Evolutionary conservation across 30 jellyfish, hydroid and myxozoan species (phyloP).

Genomic region (Clytia hemisphaerica): DNA sequence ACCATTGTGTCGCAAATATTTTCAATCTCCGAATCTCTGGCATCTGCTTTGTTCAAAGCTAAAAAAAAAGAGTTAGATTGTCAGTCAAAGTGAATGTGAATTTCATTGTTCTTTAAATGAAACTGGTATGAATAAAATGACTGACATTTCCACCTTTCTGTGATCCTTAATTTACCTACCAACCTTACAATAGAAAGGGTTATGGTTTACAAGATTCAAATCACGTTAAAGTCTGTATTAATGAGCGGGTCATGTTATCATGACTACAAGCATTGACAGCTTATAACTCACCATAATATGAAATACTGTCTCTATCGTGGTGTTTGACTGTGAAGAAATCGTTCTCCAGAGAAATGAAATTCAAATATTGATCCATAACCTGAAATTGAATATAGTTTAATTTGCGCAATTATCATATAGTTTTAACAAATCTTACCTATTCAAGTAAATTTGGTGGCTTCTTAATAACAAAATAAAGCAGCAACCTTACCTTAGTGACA

Average conservation of each 20-base stretch:
- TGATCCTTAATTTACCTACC: too few species aligned
- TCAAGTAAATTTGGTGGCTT: not conserved
- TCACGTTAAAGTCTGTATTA: not conserved
- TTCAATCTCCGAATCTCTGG: constrained; percentile 84
- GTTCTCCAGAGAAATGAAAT: constrained; percentile 90
- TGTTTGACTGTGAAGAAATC: constrained; percentile 87
- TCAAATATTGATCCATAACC: constrained; percentile 96
- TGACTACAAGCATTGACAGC: not conserved
- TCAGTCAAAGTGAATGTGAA: not conserved
- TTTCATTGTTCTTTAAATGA: too few species aligned
- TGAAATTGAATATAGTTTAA: too few species aligned
- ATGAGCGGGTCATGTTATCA: not conserved
- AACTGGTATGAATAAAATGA: too few species aligned
- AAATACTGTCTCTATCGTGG: constrained; percentile 81
- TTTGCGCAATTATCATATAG: too few species aligned
- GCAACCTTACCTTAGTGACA: constrained; percentile 73
- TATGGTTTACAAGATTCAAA: not conserved
- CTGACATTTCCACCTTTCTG: too few species aligned
- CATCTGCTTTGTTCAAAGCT: constrained; percentile 88
- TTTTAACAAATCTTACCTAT: not conserved
- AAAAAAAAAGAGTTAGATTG: not conserved
- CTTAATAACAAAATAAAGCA: not conserved
- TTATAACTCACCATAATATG: constrained; percentile 75
- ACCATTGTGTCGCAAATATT: constrained; percentile 59
- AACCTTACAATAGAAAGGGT: too few species aligned